Evolutionary conservation across 2,113 vertebrate species (phyloP).

Genomic region (Rattus rattus): DNA sequence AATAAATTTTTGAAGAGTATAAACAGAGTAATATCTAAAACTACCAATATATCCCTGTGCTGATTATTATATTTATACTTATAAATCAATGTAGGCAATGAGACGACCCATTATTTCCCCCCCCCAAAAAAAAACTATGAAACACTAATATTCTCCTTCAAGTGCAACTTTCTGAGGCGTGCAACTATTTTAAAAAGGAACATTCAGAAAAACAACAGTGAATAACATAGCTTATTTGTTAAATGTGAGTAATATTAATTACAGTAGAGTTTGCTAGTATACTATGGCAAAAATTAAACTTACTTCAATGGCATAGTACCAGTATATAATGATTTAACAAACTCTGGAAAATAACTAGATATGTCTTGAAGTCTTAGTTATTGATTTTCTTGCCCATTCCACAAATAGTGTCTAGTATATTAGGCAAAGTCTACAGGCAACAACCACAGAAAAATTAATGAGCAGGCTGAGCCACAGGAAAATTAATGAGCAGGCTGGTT

Average conservation of each 20-base stretch:
- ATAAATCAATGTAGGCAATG: not conserved
- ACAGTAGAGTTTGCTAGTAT: not conserved
- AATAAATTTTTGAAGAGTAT: not conserved
- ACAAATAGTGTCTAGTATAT: slow-evolving; percentile 70
- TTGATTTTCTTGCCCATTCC: slow-evolving; percentile 68
- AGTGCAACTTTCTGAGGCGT: not conserved
- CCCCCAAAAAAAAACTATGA: not conserved
- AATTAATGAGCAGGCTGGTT: slow-evolving; percentile 73
- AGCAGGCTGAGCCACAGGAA: slow-evolving; percentile 64
- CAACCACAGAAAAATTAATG: slow-evolving; percentile 78
- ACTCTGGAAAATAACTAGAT: slow-evolving; percentile 49
- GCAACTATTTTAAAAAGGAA: not conserved
- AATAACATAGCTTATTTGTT: not conserved
- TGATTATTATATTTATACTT: not conserved
- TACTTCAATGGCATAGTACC: slow-evolving; percentile 66
- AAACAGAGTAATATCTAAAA: not conserved
- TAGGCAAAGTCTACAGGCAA: slow-evolving; percentile 59
- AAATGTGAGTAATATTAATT: not conserved
- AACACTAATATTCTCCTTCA: not conserved
- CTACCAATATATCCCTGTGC: not conserved
- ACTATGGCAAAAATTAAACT: slow-evolving; percentile 24
- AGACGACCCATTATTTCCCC: not conserved
- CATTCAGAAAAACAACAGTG: not conserved
- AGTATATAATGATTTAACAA: slow-evolving; percentile 64
- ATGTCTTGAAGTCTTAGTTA: slow-evolving; percentile 67